phyloP scores from a whole-genome alignment of 2,797 vertebrate genomes.

The Chloroceryle inda region DNA sequence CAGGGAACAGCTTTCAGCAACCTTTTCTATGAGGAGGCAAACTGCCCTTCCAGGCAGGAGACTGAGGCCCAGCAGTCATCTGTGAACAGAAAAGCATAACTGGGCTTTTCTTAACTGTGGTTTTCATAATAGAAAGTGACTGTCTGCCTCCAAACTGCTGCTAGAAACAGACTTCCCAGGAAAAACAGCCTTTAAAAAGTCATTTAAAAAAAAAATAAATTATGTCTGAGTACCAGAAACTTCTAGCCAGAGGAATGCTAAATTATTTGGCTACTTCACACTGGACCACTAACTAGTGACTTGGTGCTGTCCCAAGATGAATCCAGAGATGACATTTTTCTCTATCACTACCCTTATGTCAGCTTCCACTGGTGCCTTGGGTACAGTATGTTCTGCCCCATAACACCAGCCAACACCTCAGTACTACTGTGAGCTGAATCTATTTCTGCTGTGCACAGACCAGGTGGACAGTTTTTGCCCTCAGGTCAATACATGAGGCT shows the following conservation, averaged over 20 bases:
- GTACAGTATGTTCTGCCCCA: neutral
- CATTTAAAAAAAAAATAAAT: neutral
- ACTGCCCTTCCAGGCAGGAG: neutral
- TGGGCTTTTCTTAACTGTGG: neutral
- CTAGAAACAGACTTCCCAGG: neutral
- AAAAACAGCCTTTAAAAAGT: constrained; percentile 6
- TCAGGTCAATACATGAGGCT: neutral
- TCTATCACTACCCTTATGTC: neutral
- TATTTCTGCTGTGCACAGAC: neutral
- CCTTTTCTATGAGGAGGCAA: neutral
- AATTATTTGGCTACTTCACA: neutral
- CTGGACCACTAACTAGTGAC: neutral
- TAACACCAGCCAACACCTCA: neutral
- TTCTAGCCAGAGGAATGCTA: neutral
- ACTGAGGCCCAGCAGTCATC: neutral
- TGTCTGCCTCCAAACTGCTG: neutral
- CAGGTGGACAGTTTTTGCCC: neutral
- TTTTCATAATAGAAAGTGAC: neutral
- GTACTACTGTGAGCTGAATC: neutral
- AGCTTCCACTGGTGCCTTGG: neutral
- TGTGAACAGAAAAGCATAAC: constrained; percentile 1
- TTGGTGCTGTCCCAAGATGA: neutral
- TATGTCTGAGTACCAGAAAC: neutral
- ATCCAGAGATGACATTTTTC: neutral
- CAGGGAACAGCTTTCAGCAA: constrained; percentile 23